Evolutionary conservation across 2,888 invertebrate species (phyloP), one percentile per base, ranked within the genome.

Genomic region (Argyresthia albistria): DNA sequence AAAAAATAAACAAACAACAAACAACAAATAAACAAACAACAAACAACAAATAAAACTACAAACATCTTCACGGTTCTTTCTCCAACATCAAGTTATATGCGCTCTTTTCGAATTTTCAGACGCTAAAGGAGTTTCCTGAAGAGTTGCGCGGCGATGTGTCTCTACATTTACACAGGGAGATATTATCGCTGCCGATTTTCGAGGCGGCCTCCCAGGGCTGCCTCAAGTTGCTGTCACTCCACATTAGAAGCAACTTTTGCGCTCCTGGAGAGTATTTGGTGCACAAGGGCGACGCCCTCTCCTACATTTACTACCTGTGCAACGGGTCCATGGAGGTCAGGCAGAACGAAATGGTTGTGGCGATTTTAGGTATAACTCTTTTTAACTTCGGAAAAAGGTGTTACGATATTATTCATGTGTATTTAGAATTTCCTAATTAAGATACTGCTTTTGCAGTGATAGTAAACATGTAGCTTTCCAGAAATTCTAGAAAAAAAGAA

Each of bases 251-350:
- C 67, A 97, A 97, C 84, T 98, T 98, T 78, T 98, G 97, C 73
- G 97, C 97, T 9, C 98, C 98, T 4, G 97, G 97, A 54, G 98
- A 98, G 76, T 97, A 94, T 74, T 90, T 98, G 48, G 94, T 97
- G 46, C 97, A 97, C 82, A 95, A 94, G 84, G 97, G 97, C 43
- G 98, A 98, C 69, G 97, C 97, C 7, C 90, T 98, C 35, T 94
- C 95, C 56, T 96, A 96, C 73, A 95, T 98, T 66, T 97, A 97
- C 82, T 97, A 97, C 79, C 92, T 98, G 60, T 97, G 97, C 87
- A 97, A 97, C 71, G 98, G 98, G 7, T 97, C 97, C 35, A 97
- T 98, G 97, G 98, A 98, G 83, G 97, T 98, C 46, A 94, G 98
- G 67, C 97, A 97, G 76, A 94, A 97, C 67, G 95, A 94, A 58